Percentiles rank a stretch among this genome's conserved stretches.
phyloP scores from a whole-genome alignment of 2,797 vertebrate species.

The Heliangelus exortis region DNA sequence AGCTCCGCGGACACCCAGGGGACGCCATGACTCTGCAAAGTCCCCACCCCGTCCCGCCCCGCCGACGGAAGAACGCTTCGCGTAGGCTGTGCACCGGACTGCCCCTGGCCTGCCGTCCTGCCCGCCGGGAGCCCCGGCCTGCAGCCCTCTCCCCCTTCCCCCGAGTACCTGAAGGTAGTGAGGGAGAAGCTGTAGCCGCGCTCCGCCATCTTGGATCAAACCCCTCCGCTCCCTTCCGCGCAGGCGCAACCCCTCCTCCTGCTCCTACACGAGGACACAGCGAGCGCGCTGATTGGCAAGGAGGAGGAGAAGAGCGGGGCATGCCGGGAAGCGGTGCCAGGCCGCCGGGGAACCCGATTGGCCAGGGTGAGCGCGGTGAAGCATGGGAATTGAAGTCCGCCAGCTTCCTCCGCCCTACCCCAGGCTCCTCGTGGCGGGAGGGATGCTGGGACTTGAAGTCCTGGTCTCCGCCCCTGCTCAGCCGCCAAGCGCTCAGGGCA shows the following conservation, averaged over 20 bases:
- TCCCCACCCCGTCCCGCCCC: rapidly evolving
- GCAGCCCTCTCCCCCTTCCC: rapidly evolving
- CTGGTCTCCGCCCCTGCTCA: rapidly evolving
- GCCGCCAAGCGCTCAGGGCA: rapidly evolving
- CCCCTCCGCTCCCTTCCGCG: not conserved
- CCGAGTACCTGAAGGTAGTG: constrained; percentile 92
- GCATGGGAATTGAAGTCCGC: constrained; percentile 27
- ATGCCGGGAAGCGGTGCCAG: not conserved
- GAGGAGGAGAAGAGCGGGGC: rapidly evolving
- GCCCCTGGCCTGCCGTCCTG: rapidly evolving
- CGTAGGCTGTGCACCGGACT: rapidly evolving
- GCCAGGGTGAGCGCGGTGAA: rapidly evolving
- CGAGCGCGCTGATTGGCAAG: constrained; percentile 2
- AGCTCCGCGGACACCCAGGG: not conserved
- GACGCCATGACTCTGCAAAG: constrained; percentile 54
- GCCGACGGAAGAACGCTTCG: rapidly evolving
- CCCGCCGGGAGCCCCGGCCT: rapidly evolving
- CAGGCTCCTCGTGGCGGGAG: rapidly evolving
- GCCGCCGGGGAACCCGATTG: not conserved
- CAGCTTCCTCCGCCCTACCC: rapidly evolving
- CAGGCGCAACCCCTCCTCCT: not conserved
- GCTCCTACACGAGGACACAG: not conserved
- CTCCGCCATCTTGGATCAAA: constrained; percentile 88
- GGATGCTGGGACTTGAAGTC: constrained; percentile 1
- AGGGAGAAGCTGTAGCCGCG: constrained; percentile 97